A percentile compares a stretch with the other conserved stretches of the same genome.
Conservation (phyloP, 2,888 invertebrate genomes). For the Nomada ferruginata region DNA sequence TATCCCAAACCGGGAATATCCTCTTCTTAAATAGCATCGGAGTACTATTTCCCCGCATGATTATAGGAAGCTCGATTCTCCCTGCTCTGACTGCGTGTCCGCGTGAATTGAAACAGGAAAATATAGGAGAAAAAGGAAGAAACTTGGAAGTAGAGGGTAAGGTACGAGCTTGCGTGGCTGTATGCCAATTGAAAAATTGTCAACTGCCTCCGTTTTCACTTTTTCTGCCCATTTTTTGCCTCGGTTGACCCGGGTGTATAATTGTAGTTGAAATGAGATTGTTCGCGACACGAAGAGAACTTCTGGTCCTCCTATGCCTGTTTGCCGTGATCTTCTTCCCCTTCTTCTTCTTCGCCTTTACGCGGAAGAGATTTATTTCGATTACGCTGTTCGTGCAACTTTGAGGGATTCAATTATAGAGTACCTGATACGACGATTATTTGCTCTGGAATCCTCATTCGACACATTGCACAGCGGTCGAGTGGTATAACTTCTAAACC, state of each 20-base stretch:
- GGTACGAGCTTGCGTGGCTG: constrained; percentile 75
- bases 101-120: constrained; percentile 43
- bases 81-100: constrained; percentile 45
- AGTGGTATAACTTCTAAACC: too few species aligned
- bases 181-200: constrained; percentile 74
- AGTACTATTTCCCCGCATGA: constrained; percentile 76
- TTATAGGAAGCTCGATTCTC: constrained; percentile 73
- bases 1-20: too few species aligned
- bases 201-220: constrained; percentile 52
- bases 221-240: not conserved
- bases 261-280: constrained; percentile 79
- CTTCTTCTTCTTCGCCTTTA: constrained; percentile 1
- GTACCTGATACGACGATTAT: too few species aligned
- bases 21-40: constrained; percentile 72
- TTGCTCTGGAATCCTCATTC: too few species aligned
- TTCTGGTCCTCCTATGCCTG: constrained; percentile 18
- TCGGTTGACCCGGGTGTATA: constrained; percentile 69
- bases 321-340: constrained; percentile 6
- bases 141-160: constrained; percentile 37
- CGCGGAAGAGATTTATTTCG: not conserved
- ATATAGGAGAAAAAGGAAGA: constrained; percentile 21
- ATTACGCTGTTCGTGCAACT: too few species aligned
- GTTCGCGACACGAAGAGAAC: constrained; percentile 69
- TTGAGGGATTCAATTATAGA: too few species aligned
- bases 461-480: too few species aligned